Conservation (phyloP, 2,888 invertebrate genomes). For the Hanleya hanleyi region DNA sequence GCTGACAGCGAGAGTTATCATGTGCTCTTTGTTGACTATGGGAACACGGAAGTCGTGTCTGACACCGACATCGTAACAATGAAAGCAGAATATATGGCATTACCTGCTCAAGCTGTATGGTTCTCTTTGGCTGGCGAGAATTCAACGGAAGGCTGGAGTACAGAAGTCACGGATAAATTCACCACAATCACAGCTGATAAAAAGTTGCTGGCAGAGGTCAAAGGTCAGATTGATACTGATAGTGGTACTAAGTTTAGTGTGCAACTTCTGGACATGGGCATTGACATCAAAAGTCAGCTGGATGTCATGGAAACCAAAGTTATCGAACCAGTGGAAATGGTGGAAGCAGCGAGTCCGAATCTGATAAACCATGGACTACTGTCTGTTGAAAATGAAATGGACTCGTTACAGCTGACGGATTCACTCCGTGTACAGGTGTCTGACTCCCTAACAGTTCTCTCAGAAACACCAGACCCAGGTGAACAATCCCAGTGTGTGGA, state of each 20-base stretch:
- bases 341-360: no score
- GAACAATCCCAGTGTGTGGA: not conserved
- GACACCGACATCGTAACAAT: not conserved
- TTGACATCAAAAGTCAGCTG: not conserved
- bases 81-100: constrained; percentile 41
- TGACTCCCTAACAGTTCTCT: not conserved
- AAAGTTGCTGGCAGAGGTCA: not conserved
- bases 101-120: constrained; percentile 58
- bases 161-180: not conserved
- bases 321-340: no score
- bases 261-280: not conserved
- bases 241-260: not conserved
- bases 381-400: no score
- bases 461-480: not conserved
- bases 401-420: not conserved
- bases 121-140: constrained; percentile 40
- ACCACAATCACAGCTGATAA: not conserved
- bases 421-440: not conserved
- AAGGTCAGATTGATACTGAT: not conserved
- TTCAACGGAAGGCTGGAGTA: not conserved
- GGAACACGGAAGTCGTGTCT: constrained; percentile 57
- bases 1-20: constrained; percentile 22
- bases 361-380: no score
- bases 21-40: constrained; percentile 64
- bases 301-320: no score